Base-by-base conservation (phyloP, 2,888 invertebrate genomes). In the Watsonalla cultraria region DNA sequence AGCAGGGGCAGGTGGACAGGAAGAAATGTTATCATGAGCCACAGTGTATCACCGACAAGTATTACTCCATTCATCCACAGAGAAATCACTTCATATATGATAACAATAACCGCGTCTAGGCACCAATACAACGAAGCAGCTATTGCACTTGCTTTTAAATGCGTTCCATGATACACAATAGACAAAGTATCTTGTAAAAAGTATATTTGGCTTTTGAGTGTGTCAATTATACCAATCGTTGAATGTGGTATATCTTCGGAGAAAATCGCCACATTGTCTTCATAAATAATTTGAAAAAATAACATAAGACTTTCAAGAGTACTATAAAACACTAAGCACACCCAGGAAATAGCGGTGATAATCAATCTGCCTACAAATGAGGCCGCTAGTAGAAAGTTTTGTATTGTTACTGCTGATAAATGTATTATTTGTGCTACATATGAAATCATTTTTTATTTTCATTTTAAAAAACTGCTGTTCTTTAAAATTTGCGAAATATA, bases 241-340 rank as follows among this genome's bases (percentile, higher is more conserved):
- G 78, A 72, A 51, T 70, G 74, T 6, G 90, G 90, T 62, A 90
- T 65, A 50, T 87, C 85, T 72, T 90, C 89, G 34, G 82, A 80
- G 59, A 90, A 80, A 63, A 84, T 70, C 15, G 69, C 61, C 51
- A 78, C 55, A 69, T 90, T 90, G 60, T 90, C 90, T 77, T 90
- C 90, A 58, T 90, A 90, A 7, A 90, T 74, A 57, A 90, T 86
- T 72, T 82, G 75, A 55, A 88, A 74, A 67, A 90, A 89, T 37
- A 72, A 50, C 39, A 68, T n/a, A 11, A 86, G 50, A 59, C 58
- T 78, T 56, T 66, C 56, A 9, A 79, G 53, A 52, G 74, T 65
- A 57, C 67, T 71, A 37, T 66, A 51, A 51, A 83, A 13, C 52
- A 74, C 34, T 52, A 72, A 68, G 33, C 67, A 68, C 48, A 79